Evolutionary conservation across 2,797 vertebrate genomes (phyloP), one percentile per base, ranked within the genome.

Genomic region (Hylomyscus alleni): DNA sequence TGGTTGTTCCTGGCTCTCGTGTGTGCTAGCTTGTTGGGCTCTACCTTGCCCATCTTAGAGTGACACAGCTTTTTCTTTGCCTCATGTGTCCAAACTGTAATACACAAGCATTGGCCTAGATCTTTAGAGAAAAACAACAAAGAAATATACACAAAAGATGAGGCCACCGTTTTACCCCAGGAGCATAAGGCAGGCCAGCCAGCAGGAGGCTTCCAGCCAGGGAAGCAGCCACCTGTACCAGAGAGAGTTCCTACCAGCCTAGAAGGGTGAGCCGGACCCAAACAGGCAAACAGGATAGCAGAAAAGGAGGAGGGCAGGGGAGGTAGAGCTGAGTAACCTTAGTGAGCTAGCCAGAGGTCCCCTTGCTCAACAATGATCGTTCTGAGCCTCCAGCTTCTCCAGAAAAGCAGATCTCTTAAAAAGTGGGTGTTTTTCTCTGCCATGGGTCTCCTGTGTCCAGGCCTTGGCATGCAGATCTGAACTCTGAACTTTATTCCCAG

Each of bases 1-100:
- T 73, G 34, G 0, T 13, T n/a, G 2, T 1, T 19, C 20, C 0
- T 0, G 9, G 34, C n/a, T 19, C 17, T 17, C 34, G 31, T 44
- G 20, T 0, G 0, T 4, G 40, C 11, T 4, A 56, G 69, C 24
- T 3, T 26, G 40, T 15, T 37, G 65, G 47, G 82, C 82, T 69
- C 93, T 67, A 47, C 40, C 67, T 12, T 44, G 81, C 19, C 34
- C 31, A 47, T 31, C 81, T 67, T 37, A 22, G 20, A 24, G 60
- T 0, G 56, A 29, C 9, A 7, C 9, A 7, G 22, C 73, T n/a
- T 24, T 80, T 58, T 75, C 14, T 40, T 67, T 3, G 15, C 60
- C 81, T 90, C 0, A 1, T 4, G 17, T 37, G 14, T 44, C 40
- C 73, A 47, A 13, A 94, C 77, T 60, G 24, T 31, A 40, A 17